Evolutionary conservation across 2,113 vertebrate species (phyloP).

Genomic region (Fulmarus glacialis): DNA sequence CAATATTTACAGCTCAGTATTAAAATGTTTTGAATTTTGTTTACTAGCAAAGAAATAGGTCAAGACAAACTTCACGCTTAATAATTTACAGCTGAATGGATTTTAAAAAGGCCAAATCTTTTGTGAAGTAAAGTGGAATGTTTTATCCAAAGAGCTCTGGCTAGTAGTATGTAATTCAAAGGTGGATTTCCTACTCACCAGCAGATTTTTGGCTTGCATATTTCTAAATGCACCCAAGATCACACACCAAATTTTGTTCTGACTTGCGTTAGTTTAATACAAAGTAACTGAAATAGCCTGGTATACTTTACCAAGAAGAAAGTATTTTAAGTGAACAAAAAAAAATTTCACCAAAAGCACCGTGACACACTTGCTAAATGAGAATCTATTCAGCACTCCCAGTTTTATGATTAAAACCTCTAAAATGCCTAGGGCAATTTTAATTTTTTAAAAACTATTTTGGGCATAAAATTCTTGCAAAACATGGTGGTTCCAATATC

Average conservation of each 20-base stretch:
- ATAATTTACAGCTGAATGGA: not conserved
- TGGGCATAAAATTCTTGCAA: not conserved
- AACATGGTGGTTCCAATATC: not conserved
- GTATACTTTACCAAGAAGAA: not conserved
- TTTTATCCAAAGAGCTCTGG: not conserved
- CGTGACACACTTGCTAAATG: not conserved
- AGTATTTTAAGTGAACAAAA: not conserved
- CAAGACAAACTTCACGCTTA: not conserved
- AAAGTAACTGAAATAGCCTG: not conserved
- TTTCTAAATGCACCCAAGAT: not conserved
- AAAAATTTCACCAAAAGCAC: not conserved
- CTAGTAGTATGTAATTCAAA: not conserved
- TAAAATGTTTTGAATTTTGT: not conserved
- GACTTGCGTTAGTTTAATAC: not conserved
- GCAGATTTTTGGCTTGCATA: not conserved
- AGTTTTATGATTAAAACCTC: not conserved
- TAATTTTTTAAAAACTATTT: not conserved
- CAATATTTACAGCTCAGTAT: not conserved
- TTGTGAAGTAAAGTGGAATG: not conserved
- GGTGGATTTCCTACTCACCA: not conserved
- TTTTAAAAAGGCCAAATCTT: not conserved
- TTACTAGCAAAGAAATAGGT: not conserved
- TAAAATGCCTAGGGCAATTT: not conserved
- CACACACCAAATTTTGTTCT: not conserved
- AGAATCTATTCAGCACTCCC: not conserved